phyloP scores from a whole-genome alignment of 2,888 invertebrate genomes.

The Brachynemurus nebulosus region DNA sequence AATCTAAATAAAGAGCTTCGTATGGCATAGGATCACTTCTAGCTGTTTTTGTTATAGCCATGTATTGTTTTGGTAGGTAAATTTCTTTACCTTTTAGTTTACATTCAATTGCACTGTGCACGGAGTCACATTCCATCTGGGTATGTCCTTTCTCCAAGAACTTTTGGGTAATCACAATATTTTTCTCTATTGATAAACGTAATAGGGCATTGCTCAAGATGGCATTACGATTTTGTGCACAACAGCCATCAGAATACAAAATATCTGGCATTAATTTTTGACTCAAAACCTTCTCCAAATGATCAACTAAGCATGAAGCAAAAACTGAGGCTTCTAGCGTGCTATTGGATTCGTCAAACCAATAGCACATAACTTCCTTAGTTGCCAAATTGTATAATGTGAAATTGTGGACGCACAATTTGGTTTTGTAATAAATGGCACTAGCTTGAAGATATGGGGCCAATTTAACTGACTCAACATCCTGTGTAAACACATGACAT shows the following conservation, averaged over 20 bases:
- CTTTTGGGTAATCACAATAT: constrained; percentile 17
- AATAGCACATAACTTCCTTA: constrained; percentile 19
- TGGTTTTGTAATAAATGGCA: no score
- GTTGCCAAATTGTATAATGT: constrained; percentile 19
- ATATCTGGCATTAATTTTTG: constrained; percentile 16
- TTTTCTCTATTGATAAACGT: constrained; percentile 16
- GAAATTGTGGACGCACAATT: constrained; percentile 22
- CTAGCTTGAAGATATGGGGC: no score
- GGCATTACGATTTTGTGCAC: constrained; percentile 21
- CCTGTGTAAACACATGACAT: no score
- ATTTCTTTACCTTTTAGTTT: constrained; percentile 17
- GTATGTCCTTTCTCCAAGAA: constrained; percentile 21
- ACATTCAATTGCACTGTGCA: constrained; percentile 20
- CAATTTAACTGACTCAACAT: no score
- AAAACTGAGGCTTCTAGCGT: constrained; percentile 14
- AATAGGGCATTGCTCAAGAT: constrained; percentile 22
- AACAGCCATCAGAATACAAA: constrained; percentile 22
- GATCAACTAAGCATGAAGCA: constrained; percentile 16
- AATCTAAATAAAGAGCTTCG: no score
- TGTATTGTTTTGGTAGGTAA: no score
- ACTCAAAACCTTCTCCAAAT: constrained; percentile 12
- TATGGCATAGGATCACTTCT: no score
- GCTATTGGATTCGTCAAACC: constrained; percentile 18
- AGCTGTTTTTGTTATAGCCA: no score
- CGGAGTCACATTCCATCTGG: constrained; percentile 23